Evolutionary conservation across 2,797 vertebrate genomes (phyloP).

Genomic region (Megalops cyprinoides): DNA sequence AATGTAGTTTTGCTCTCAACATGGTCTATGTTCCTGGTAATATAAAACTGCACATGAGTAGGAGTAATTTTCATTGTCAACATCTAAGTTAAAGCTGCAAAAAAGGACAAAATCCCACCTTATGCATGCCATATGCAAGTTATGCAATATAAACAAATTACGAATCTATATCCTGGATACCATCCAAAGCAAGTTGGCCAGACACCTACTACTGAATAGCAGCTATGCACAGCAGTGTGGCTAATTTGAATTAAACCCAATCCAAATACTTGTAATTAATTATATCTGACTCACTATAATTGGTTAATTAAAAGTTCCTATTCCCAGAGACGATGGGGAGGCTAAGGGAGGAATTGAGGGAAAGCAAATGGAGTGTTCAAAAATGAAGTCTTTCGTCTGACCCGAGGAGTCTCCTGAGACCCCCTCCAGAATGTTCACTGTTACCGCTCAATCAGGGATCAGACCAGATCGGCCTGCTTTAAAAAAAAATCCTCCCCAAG

Average conservation of each 20-base stretch:
- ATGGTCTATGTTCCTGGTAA: not conserved
- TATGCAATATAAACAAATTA: slow-evolving; percentile 28
- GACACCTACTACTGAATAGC: slow-evolving; percentile 30
- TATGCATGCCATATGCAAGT: slow-evolving; percentile 27
- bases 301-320: slow-evolving; percentile 41
- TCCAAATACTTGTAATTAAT: slow-evolving; percentile 46
- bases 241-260: slow-evolving; percentile 41
- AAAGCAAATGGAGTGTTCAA: slow-evolving; percentile 8
- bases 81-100: slow-evolving; percentile 11
- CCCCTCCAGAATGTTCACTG: not conserved
- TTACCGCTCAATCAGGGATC: not conserved
- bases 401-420: not conserved
- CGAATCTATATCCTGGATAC: slow-evolving; percentile 32
- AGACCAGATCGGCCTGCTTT: not conserved
- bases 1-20: not conserved
- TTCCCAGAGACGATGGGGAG: slow-evolving; percentile 25
- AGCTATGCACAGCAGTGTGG: slow-evolving; percentile 19
- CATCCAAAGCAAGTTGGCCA: slow-evolving; percentile 29
- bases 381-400: not conserved
- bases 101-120: slow-evolving; percentile 1
- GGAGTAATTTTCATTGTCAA: not conserved
- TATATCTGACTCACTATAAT: slow-evolving; percentile 39
- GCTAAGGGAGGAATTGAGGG: slow-evolving; percentile 21
- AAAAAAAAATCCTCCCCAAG: too few species aligned
- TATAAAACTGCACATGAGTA: not conserved